These are phyloP conservation scores for Drosophila koepferae DNA, from an alignment of 2,888 invertebrate genomes.

Conservation along the genomic window DNA sequence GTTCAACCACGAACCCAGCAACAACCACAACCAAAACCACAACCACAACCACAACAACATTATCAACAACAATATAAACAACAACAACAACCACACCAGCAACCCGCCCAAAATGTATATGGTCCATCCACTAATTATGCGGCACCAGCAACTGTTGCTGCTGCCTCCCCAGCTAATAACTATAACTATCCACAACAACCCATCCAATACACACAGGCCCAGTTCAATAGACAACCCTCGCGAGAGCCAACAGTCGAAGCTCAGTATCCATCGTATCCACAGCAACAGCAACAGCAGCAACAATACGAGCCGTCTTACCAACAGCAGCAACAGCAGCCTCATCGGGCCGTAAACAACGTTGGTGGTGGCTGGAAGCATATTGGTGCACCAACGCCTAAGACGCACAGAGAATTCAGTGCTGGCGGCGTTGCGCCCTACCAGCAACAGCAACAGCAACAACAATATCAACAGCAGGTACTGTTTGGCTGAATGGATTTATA, in stretches of 20 bases:
- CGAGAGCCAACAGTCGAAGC: constrained; percentile 61
- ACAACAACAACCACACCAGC: constrained; percentile 45
- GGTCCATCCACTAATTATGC: constrained; percentile 57
- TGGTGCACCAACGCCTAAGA: constrained; percentile 65
- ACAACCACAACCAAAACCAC: constrained; percentile 40
- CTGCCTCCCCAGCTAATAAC: constrained; percentile 53
- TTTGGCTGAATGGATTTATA: constrained; percentile 59
- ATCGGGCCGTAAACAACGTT: constrained; percentile 25
- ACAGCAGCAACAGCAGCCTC: constrained; percentile 22
- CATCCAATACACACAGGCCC: constrained; percentile 78
- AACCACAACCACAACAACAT: constrained; percentile 32
- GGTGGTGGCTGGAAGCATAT: constrained; percentile 73
- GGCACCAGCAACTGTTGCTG: constrained; percentile 41
- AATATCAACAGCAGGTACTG: constrained; percentile 67
- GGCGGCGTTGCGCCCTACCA: constrained; percentile 36
- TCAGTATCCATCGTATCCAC: constrained; percentile 20
- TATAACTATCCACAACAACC: constrained; percentile 73
- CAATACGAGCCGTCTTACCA: constrained; percentile 34
- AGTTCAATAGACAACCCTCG: constrained; percentile 74
- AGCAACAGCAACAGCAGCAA: constrained; percentile 42
- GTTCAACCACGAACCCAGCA: constrained; percentile 64
- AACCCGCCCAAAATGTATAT: constrained; percentile 68
- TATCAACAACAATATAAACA: constrained; percentile 37
- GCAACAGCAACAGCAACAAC: constrained; percentile 50
- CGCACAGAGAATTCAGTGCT: constrained; percentile 49